phyloP scores from a whole-genome alignment of 1,140 invertebrate species.

The Brachionus plicatilis region DNA sequence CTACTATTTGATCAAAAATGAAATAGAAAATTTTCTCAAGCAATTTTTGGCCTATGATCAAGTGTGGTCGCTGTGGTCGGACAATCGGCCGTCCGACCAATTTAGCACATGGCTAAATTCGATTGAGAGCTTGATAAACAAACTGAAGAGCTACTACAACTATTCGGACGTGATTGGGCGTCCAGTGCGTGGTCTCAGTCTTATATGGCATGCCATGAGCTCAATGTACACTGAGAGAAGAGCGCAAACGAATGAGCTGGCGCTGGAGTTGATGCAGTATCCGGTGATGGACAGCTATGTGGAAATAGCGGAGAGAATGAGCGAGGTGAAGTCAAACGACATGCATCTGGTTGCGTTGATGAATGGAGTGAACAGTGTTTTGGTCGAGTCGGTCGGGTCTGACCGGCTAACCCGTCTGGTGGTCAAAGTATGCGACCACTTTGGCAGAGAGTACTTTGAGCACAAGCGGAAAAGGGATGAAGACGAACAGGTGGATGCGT shows the following conservation, averaged over 20 bases:
- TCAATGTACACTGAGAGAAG: not conserved
- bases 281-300: not conserved
- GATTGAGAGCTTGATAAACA: not conserved
- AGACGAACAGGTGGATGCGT: constrained; percentile 12
- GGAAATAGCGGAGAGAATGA: not conserved
- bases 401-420: not conserved
- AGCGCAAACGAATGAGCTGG: not conserved
- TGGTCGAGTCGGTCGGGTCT: not conserved
- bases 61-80: not conserved
- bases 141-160: not conserved
- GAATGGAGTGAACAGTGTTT: not conserved
- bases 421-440: not conserved
- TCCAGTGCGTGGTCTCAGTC: not conserved
- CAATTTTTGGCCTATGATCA: not conserved
- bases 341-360: not conserved
- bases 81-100: not conserved
- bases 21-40: not conserved
- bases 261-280: not conserved
- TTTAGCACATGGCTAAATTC: not conserved
- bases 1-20: constrained; percentile 15
- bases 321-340: not conserved
- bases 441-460: not conserved
- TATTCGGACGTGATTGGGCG: not conserved
- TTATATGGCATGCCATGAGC: not conserved
- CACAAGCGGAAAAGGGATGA: not conserved